A percentile compares a stretch with the other conserved stretches of the same genome.
phyloP scores from a whole-genome alignment of 1,140 invertebrate species.

The Lepeophtheirus salmonis region DNA sequence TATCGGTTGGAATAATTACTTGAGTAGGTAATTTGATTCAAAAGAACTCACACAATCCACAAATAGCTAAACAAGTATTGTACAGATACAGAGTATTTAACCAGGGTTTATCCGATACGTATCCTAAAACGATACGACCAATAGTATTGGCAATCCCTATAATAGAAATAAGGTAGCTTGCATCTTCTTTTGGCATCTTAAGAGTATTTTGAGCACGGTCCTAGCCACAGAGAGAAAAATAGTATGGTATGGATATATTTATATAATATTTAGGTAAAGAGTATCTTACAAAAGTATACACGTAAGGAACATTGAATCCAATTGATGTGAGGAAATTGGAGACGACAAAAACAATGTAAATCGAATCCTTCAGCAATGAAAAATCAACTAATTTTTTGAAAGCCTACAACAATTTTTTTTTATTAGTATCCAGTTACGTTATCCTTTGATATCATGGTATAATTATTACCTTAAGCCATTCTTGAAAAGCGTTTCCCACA shows the following conservation, averaged over 20 bases:
- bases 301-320: constrained; percentile 85
- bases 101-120: constrained; percentile 64
- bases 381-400: constrained; percentile 66
- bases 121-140: constrained; percentile 65
- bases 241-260: background rate
- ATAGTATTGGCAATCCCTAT: constrained; percentile 70
- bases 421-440: too few species aligned
- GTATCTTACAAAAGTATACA: constrained; percentile 46
- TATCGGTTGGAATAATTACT: background rate
- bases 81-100: constrained; percentile 72
- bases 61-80: constrained; percentile 59
- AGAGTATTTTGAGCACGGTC: constrained; percentile 5
- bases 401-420: constrained; percentile 36
- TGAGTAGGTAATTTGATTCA: background rate
- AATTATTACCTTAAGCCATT: background rate
- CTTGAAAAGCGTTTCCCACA: constrained; percentile 12
- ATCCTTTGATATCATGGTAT: too few species aligned
- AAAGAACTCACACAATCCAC: constrained; percentile 48
- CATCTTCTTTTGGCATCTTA: constrained; percentile 29
- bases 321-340: constrained; percentile 91
- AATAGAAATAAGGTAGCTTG: constrained; percentile 47
- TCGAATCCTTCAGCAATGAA: constrained; percentile 48
- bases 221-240: constrained; percentile 23
- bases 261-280: constrained; percentile 14
- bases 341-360: constrained; percentile 72